These are phyloP conservation scores for Metaphire vulgaris DNA, from an alignment of 1,140 invertebrate species.

Conservation along the genomic window DNA sequence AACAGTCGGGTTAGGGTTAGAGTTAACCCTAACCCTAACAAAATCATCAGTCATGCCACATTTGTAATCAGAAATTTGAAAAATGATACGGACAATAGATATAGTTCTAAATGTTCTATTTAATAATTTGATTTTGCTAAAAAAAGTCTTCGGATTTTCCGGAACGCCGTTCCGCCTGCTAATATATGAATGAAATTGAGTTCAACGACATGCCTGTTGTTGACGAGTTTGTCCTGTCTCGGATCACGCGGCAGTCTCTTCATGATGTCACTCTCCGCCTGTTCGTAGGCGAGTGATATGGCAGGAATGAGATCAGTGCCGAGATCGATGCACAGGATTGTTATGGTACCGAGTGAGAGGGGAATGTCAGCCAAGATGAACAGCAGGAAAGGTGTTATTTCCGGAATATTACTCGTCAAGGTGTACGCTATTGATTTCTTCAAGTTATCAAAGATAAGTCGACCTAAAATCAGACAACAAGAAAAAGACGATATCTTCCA, in stretches of 20 bases:
- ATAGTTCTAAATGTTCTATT: too few relatives aligned
- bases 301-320: conserved; percentile 38
- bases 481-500: conserved; percentile 99
- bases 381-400: conserved; percentile 51
- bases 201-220: conserved; percentile 20
- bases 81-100: too few relatives aligned
- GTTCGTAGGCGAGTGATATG: conserved; percentile 40
- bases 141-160: too few relatives aligned
- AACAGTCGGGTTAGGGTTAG: too few relatives aligned
- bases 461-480: conserved; percentile 94
- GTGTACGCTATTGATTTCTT: conserved; percentile 61
- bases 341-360: conserved; percentile 37
- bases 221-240: conserved; percentile 32
- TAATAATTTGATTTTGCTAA: too few relatives aligned
- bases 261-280: conserved; percentile 45
- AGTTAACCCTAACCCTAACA: too few relatives aligned
- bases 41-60: too few relatives aligned
- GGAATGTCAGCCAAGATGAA: conserved; percentile 39
- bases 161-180: too few relatives aligned
- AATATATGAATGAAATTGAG: too few relatives aligned
- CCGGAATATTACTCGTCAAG: conserved; percentile 61
- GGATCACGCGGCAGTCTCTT: conserved; percentile 37
- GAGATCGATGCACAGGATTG: conserved; percentile 42
- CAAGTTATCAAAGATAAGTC: conserved; percentile 63
- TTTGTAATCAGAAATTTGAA: too few relatives aligned